Evolutionary conservation across 2,113 vertebrate species (phyloP), one percentile per base, ranked within the genome.

Genomic region (Dipodomys spectabilis): DNA sequence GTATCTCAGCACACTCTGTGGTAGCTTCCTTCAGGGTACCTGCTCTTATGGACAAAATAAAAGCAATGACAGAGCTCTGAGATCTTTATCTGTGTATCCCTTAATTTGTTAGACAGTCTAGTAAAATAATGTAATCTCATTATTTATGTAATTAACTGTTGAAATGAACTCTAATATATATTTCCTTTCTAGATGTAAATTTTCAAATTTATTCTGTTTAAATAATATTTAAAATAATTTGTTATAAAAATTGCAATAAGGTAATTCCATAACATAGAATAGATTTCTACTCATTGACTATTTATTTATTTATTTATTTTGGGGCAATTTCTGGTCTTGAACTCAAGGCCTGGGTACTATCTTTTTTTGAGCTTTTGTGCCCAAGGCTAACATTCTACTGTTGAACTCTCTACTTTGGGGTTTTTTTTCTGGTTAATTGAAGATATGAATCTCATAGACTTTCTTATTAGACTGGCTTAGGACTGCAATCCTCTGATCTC

Each of bases 21-120:
- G 45, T 60, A 82, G 79, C 23, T 25, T 90, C 45, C 15, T 71
- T 82, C 69, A 28, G 30, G 22, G 28, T 81, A 53, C 57, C n/a
- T 44, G 9, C 6, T 67, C 82, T 93, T 68, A 73, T 73, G 74
- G 44, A 75, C 77, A 92, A 79, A 96, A 85, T 60, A 78, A 80
- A 19, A 84, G 16, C 18, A 84, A 62, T 69, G 27, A 75, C 91
- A 64, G 27, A 64, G 27, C 77, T 73, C 81, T 92, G 88, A 77
- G 32, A 86, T 80, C 19, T 53, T 85, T 89, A 53, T 53, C 77
- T 95, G 23, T 7, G 2, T 69, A 60, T 85, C 19, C 80, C 25
- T 71, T 82, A 90, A 82, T 53, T 91, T 65, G 44, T 92, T 67
- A 60, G 12, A 90, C 11, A 74, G 23, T 68, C 44, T 92, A 72